Evolutionary conservation across 2,113 vertebrate genomes (phyloP).

Genomic region (Cochlearius cochlearius): DNA sequence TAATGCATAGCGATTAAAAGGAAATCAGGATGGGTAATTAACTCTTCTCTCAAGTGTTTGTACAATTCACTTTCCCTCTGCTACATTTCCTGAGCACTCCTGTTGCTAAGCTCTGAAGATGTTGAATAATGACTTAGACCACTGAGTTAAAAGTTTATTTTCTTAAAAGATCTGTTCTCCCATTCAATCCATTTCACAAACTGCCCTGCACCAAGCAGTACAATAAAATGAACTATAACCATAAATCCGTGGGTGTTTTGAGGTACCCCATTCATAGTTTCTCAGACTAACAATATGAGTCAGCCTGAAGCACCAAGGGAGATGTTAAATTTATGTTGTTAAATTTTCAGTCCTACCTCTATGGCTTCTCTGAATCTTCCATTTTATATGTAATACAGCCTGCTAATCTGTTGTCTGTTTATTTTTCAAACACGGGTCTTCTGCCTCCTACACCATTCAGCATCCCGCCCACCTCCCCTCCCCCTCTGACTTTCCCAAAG

Average conservation of each 20-base stretch:
- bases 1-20: conserved; percentile 49
- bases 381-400: not conserved
- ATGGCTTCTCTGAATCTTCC: not conserved
- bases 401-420: conserved; percentile 14
- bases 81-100: conserved; percentile 38
- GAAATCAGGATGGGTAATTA: conserved; percentile 61
- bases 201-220: conserved; percentile 14
- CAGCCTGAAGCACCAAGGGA: not conserved
- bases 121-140: conserved; percentile 40
- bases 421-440: not conserved
- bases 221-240: conserved; percentile 46
- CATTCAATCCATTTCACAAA: conserved; percentile 24
- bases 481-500: conserved; percentile 20
- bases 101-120: conserved; percentile 25
- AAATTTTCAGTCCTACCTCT: conserved; percentile 18
- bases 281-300: not conserved
- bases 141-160: conserved; percentile 59
- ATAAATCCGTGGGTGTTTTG: conserved; percentile 14
- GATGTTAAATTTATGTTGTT: conserved; percentile 13
- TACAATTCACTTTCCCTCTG: conserved; percentile 49
- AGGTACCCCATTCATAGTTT: conserved; percentile 43
- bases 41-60: conserved; percentile 53
- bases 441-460: not conserved
- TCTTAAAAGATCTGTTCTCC: conserved; percentile 41
- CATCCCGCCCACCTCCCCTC: not conserved